Evolutionary conservation across 2,888 invertebrate species (phyloP), one percentile per base, ranked within the genome.

Genomic region (Tupiocoris notatus): DNA sequence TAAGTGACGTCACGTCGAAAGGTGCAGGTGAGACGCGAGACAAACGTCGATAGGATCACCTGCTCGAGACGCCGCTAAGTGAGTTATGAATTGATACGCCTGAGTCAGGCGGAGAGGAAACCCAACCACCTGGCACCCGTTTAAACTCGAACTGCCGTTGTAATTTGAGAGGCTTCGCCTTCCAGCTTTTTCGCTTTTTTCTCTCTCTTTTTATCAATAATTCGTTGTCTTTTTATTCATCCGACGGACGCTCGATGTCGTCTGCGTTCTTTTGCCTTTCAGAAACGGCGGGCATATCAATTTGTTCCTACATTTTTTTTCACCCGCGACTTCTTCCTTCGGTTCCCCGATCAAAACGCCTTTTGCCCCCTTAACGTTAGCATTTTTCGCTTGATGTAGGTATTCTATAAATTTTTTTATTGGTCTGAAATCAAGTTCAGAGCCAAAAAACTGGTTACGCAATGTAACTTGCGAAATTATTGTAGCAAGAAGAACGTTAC

Each of bases 31-130:
- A 23, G 63, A 63, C 16, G n/a, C n/a, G 54, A 39, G 3, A 39
- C 39, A 18, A 25, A 39, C 20, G 39, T 39, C 39, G n/a, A 65
- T 24, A 12, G 18, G 39, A n/a, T n/a, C n/a, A n/a, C n/a, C n/a
- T n/a, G n/a, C n/a, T 39, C 25, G 39, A 65, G 39, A 24, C 54
- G 65, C 25, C 65, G 25, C 17, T 6, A 39, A 65, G 65, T 65
- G 65, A 39, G 39, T 65, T 65, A 65, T 65, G 65, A 65, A 39
- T 39, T 65, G 65, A 65, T 65, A 65, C 54, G 25, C 39, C 39
- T n/a, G n/a, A 39, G 39, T 39, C 39, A n/a, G n/a, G n/a, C 39
- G 39, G 39, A 39, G 39, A 7, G 39, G 39, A 7, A 39, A 39
- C 39, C 65, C 17, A 9, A 20, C 65, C 65, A 65, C 65, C 65